phyloP scores from a whole-genome alignment of 2,113 vertebrate genomes.

The Myrmecobius fasciatus region DNA sequence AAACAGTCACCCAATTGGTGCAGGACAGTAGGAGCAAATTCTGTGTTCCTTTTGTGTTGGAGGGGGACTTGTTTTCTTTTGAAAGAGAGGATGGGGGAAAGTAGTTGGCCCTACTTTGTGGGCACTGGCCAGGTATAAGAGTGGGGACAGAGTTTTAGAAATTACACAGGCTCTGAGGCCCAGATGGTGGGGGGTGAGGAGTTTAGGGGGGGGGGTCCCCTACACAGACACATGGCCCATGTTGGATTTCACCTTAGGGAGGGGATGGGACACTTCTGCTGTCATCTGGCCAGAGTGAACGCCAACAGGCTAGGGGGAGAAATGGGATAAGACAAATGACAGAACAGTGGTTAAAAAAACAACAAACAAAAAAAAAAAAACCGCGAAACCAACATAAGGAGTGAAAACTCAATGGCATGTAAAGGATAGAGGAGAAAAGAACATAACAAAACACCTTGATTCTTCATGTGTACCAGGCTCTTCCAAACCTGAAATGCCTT shows the following conservation, averaged over 20 bases:
- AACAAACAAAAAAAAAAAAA: conserved; percentile 23
- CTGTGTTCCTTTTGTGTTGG: conserved; percentile 38
- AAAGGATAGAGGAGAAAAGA: not conserved
- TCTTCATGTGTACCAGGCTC: conserved; percentile 58
- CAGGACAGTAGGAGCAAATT: conserved; percentile 62
- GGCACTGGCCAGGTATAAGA: not conserved
- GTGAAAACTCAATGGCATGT: conserved; percentile 54
- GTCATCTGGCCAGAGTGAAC: conserved; percentile 43
- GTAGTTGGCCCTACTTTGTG: not conserved
- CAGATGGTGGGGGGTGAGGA: not conserved
- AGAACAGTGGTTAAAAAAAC: conserved; percentile 50
- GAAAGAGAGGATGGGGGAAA: conserved; percentile 42
- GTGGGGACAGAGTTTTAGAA: not conserved
- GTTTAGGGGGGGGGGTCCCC: conserved; percentile 33
- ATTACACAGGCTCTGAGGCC: not conserved
- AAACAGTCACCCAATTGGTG: conserved; percentile 64
- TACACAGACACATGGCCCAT: conserved; percentile 25
- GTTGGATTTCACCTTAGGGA: not conserved
- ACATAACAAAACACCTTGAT: conserved; percentile 43
- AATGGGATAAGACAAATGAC: conserved; percentile 47
- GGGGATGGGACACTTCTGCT: conserved; percentile 14
- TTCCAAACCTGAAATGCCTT: conserved; percentile 25
- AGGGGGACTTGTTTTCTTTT: conserved; percentile 49
- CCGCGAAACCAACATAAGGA: not conserved
- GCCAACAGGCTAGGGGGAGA: conserved; percentile 40